Evolutionary conservation across 2,797 vertebrate genomes (phyloP), one percentile per base, ranked within the genome.

Genomic region (Dryobates pubescens): DNA sequence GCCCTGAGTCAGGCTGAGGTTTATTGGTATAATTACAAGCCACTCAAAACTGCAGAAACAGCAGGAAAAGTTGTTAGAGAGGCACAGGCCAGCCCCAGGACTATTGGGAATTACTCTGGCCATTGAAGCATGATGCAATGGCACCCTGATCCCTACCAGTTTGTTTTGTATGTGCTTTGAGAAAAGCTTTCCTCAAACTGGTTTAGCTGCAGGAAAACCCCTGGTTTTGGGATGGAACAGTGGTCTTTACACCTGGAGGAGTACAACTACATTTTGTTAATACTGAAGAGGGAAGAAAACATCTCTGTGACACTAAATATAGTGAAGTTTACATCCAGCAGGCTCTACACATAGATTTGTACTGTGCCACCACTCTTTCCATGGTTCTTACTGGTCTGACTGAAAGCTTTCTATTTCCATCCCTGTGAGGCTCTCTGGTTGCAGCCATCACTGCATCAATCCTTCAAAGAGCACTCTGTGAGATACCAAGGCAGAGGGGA

Each of bases 281-380:
- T 29, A 57, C 85, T 64, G 17, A 56, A 74, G 86, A 92, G 71
- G n/a, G 75, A 93, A 63, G n/a, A 23, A 73, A 70, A 17, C 49
- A 70, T 89, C 94, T 78, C 88, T 92, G 49, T 79, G 67, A 36
- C 49, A 64, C 41, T 58, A 47, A 51, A 71, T 15, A 10, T 38
- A 84, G 70, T 43, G 73, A 89, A 49, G 71, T 73, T 86, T 86
- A 41, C 49, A 29, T 45, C 56, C 75, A 88, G 65, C 24, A 2
- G 22, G 41, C 29, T 91, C 69, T 15, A 49, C 24, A 47, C 7
- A 23, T 6, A 0, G n/a, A 30, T 30, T 14, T 61, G 30, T 8
- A 26, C 80, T 9, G 1, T 19, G 29, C 13, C 89, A 61, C 71
- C 59, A 26, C 65, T 74, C 36, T 62, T 54, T n/a, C 85, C 30